Base-by-base conservation (phyloP, 2,113 vertebrate genomes). In the Platichthys stellatus region DNA sequence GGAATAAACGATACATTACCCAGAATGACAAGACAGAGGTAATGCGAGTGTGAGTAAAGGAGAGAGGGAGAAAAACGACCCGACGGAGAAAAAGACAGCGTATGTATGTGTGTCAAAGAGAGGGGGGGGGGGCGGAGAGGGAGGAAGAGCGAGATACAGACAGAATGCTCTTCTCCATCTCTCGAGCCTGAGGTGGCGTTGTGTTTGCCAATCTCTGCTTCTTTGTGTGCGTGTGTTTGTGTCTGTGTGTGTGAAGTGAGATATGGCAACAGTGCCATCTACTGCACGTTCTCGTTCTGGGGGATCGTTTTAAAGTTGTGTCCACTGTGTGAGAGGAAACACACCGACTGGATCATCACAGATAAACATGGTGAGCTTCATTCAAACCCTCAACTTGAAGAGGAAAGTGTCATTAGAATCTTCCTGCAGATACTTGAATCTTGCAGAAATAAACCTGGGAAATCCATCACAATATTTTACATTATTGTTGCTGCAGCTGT, bases 251-350 rank as follows among this genome's bases (percentile, higher is more conserved):
- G 60, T 64, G 53, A 31, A 43, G 21, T 45, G 28, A 72, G 72
- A 62, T 77, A 88, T 68, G 81, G 58, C 90, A 90, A 93, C 87
- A 92, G 86, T 93, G 92, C 92, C 92, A 93, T 86, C 92, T 89
- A 91, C 83, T 91, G 92, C 17, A 67, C 17, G 20, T 0, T 47
- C 4, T 64, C 0, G 20, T 56, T 23, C 49, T 5, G 17, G n/a
- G n/a, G 64, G 21, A 61, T 57, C 18, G 18, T 59, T 61, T 53
- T 3, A 10, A 63, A 81, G 23, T n/a, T 54, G 60, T 3, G 18
- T 49, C 54, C 24, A 12, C 10, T 64, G 63, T 67, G 49, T 72
- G 38, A 74, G 63, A 47, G 45, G 64, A 68, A 57, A 56, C 57
- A 31, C 26, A 81, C 31, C 1, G 40, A 43, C 40, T 13, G 40